Conservation (phyloP, 2,797 vertebrate species). For the Graptemys geographica region DNA sequence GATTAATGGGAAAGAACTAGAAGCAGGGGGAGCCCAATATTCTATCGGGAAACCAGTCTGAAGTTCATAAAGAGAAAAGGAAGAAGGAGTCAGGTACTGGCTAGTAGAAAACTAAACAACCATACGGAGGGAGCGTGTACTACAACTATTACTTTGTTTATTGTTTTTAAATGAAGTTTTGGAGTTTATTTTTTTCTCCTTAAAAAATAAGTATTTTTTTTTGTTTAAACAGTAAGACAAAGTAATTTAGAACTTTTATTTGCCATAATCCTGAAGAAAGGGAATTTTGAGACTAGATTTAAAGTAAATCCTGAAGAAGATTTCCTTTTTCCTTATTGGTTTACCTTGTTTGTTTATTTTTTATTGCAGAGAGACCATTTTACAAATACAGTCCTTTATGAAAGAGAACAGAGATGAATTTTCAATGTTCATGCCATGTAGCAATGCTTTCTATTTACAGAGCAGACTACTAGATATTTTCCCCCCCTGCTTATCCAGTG, state of each 20-base stretch:
- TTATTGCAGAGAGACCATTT: rapidly evolving
- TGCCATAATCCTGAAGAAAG: neutral
- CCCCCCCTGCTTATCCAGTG: neutral
- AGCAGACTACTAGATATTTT: neutral
- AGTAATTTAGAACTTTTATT: neutral
- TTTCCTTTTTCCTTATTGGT: neutral
- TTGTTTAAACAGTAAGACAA: rapidly evolving
- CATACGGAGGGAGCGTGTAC: too few relatives aligned
- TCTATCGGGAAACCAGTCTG: too few relatives aligned
- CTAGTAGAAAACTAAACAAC: too few relatives aligned
- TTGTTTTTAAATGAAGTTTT: neutral
- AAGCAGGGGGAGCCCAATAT: too few relatives aligned
- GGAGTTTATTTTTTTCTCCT: neutral
- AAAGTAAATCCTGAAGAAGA: neutral
- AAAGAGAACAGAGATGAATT: neutral
- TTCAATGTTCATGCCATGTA: neutral
- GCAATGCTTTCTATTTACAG: neutral
- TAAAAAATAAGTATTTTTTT: neutral
- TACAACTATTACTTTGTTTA: too few relatives aligned
- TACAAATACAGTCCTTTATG: neutral
- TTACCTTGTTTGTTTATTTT: neutral
- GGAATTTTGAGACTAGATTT: neutral
- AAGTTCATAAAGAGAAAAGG: too few relatives aligned
- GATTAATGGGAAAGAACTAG: too few relatives aligned
- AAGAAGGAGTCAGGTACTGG: too few relatives aligned